Conservation (phyloP, 1,140 invertebrate species). For the Drusus annulatus region DNA sequence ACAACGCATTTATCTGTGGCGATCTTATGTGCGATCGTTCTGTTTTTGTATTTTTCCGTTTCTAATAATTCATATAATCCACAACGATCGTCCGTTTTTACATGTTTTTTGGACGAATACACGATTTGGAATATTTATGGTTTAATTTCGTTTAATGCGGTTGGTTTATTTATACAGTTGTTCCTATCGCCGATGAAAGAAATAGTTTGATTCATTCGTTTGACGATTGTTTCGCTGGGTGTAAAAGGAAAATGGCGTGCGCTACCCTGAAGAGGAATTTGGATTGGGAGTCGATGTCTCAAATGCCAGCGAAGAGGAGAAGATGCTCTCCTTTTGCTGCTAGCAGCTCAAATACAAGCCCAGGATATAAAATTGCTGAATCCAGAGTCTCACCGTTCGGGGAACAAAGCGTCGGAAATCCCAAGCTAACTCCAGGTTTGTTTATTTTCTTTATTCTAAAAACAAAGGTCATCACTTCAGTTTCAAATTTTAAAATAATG, state of each 20-base stretch:
- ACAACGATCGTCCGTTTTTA: constrained; percentile 11
- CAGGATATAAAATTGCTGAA: constrained; percentile 73
- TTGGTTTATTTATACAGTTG: constrained; percentile 23
- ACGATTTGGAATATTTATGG: neutral
- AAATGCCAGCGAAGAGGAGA: constrained; percentile 87
- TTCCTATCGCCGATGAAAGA: constrained; percentile 17
- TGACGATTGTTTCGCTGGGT: constrained; percentile 47
- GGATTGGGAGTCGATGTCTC: constrained; percentile 92
- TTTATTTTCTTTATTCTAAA: constrained; percentile 49
- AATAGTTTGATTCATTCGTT: constrained; percentile 22
- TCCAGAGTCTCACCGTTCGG: constrained; percentile 80
- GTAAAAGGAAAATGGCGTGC: constrained; percentile 89
- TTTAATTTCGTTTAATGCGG: neutral
- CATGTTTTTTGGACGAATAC: constrained; percentile 3
- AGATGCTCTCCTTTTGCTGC: constrained; percentile 89
- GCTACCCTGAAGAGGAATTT: constrained; percentile 93
- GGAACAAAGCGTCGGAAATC: constrained; percentile 75
- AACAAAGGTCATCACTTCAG: constrained; percentile 38
- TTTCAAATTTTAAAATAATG: neutral
- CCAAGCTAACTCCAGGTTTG: constrained; percentile 89
- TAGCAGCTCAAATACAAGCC: constrained; percentile 78
- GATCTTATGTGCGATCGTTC: constrained; percentile 1
- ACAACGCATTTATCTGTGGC: constrained; percentile 17
- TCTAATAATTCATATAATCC: constrained; percentile 27
- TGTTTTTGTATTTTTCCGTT: constrained; percentile 42